A percentile compares a stretch with the other conserved stretches of the same genome.
Evolutionary conservation across 2,888 invertebrate species (phyloP).

Genomic region (Galerucella calmariensis): DNA sequence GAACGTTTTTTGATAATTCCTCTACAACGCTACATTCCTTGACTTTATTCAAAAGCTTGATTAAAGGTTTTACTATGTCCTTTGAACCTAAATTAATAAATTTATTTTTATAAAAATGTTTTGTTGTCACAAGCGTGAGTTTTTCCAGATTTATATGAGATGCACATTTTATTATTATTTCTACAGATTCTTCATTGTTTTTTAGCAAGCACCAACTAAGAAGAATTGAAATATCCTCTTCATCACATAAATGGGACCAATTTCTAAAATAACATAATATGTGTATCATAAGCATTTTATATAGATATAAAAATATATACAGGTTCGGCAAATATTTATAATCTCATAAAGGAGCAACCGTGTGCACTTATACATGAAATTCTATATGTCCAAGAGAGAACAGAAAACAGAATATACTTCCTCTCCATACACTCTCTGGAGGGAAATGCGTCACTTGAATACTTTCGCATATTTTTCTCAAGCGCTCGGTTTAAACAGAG

Average conservation of each 20-base stretch:
- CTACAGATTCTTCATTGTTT: constrained; percentile 46
- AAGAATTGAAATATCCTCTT: constrained; percentile 53
- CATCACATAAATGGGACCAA: constrained; percentile 55
- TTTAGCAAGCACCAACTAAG: constrained; percentile 48
- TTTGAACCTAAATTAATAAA: constrained; percentile 48
- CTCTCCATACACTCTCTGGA: too few species aligned
- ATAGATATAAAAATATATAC: too few species aligned
- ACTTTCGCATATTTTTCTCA: too few species aligned
- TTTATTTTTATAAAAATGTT: constrained; percentile 55
- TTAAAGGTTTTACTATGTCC: constrained; percentile 49
- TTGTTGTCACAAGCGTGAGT: constrained; percentile 48
- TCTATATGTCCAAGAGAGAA: too few species aligned
- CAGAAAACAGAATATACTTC: too few species aligned
- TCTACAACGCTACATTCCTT: constrained; percentile 42
- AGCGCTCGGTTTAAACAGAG: too few species aligned
- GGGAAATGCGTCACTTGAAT: too few species aligned
- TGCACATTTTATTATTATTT: constrained; percentile 57
- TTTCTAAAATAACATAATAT: constrained; percentile 30
- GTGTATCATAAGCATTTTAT: too few species aligned
- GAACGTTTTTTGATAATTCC: constrained; percentile 50
- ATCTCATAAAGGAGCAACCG: too few species aligned
- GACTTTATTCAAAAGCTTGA: constrained; percentile 55
- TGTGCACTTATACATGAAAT: too few species aligned
- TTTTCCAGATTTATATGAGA: constrained; percentile 49
- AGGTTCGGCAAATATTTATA: too few species aligned